Percentiles rank a stretch among this genome's conserved stretches.
Evolutionary conservation across 2,797 vertebrate genomes (phyloP).

Genomic region (Taeniopygia guttata): DNA sequence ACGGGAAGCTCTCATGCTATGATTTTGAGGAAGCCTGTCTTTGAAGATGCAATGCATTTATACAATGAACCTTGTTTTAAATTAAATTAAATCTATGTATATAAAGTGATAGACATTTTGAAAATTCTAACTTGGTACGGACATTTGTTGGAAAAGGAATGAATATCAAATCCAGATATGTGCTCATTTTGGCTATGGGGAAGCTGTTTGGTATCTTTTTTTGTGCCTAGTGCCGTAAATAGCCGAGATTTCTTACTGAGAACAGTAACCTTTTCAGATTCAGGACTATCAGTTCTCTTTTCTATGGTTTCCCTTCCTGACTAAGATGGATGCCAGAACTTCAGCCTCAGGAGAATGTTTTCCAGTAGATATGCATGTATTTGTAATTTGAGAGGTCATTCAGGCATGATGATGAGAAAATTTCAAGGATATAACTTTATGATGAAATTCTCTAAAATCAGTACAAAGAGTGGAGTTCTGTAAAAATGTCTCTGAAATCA

Average conservation of each 20-base stretch:
- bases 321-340: not conserved
- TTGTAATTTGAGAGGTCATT: not conserved
- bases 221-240: constrained; percentile 19
- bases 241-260: not conserved
- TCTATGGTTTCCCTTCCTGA: not conserved
- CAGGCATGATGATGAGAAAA: not conserved
- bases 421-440: not conserved
- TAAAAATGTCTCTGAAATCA: not conserved
- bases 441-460: not conserved
- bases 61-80: constrained; percentile 52
- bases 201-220: not conserved
- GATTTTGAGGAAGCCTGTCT: constrained; percentile 66
- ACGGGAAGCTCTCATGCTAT: constrained; percentile 55
- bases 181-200: not conserved
- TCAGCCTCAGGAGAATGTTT: not conserved
- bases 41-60: constrained; percentile 55
- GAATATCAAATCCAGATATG: not conserved
- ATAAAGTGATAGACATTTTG: constrained; percentile 13
- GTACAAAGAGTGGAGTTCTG: not conserved
- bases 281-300: not conserved
- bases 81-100: constrained; percentile 37
- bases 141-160: not conserved
- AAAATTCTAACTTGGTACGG: not conserved
- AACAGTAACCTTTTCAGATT: constrained; percentile 10
- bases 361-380: not conserved